Evolutionary conservation across 2,888 invertebrate species (phyloP).

Genomic region (Scotopteryx bipunctaria): DNA sequence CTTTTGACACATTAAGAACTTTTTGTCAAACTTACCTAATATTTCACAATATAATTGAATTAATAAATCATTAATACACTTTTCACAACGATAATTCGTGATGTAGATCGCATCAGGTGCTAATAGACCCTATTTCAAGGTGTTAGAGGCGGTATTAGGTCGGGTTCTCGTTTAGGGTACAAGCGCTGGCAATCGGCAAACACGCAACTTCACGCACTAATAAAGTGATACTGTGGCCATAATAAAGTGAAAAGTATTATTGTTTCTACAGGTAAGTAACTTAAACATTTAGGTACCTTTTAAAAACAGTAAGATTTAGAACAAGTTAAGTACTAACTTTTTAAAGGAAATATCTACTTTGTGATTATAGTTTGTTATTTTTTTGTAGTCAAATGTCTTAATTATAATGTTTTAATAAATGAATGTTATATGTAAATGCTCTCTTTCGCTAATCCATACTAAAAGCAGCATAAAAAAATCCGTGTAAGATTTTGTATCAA

Average conservation of each 20-base stretch:
- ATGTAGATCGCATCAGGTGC: constrained; percentile 24
- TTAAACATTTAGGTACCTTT: constrained; percentile 13
- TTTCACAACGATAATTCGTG: constrained; percentile 44
- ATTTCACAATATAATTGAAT: constrained; percentile 18
- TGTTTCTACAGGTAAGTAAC: background rate
- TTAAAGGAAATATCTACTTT: too few relatives aligned
- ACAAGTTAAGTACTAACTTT: too few relatives aligned
- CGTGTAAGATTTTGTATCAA: too few relatives aligned
- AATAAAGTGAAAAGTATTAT: too few relatives aligned
- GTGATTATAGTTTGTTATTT: too few relatives aligned
- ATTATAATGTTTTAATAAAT: too few relatives aligned
- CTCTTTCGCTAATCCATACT: too few relatives aligned
- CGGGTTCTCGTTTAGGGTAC: constrained; percentile 23
- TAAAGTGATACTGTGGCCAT: constrained; percentile 51
- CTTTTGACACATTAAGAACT: too few relatives aligned
- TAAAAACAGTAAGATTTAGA: too few relatives aligned
- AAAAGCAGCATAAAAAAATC: too few relatives aligned
- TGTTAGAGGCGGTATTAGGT: constrained; percentile 34
- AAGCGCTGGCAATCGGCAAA: constrained; percentile 37
- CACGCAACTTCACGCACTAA: constrained; percentile 65
- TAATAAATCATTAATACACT: constrained; percentile 20
- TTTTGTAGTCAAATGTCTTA: too few relatives aligned
- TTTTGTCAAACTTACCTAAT: background rate
- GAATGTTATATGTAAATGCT: too few relatives aligned
- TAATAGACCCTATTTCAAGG: constrained; percentile 21